These are phyloP conservation scores for Poecilia latipinna DNA, from an alignment of 2,113 vertebrate genomes.

Conservation along the genomic window DNA sequence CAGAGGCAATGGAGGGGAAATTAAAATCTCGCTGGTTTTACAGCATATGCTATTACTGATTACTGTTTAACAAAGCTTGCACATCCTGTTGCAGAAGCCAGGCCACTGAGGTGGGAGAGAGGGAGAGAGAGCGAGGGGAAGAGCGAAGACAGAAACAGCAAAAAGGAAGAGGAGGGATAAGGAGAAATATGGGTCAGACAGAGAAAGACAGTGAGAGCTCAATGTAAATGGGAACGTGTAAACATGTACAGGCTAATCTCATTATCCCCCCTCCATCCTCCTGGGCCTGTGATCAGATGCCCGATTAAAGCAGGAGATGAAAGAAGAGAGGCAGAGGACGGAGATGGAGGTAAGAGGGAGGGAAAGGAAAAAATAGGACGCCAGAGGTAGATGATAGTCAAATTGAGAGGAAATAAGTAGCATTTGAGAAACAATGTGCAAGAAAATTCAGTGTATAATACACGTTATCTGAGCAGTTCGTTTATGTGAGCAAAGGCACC, in stretches of 20 bases:
- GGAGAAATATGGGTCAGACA: slow-evolving; percentile 70
- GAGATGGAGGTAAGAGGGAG: slow-evolving; percentile 24
- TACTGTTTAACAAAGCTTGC: slow-evolving; percentile 25
- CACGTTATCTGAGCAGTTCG: not conserved
- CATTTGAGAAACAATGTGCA: slow-evolving; percentile 10
- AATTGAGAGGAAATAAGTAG: slow-evolving; percentile 6
- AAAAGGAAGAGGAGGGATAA: slow-evolving; percentile 48
- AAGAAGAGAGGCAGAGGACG: slow-evolving; percentile 43
- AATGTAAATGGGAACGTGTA: slow-evolving; percentile 74
- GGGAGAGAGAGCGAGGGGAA: slow-evolving; percentile 14
- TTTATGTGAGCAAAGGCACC: not conserved
- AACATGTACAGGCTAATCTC: slow-evolving; percentile 76
- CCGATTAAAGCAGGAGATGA: slow-evolving; percentile 65
- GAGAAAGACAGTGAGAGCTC: slow-evolving; percentile 57
- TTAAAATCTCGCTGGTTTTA: slow-evolving; percentile 8
- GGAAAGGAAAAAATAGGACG: slow-evolving; percentile 10
- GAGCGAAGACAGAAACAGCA: slow-evolving; percentile 44
- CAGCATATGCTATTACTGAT: slow-evolving; percentile 11
- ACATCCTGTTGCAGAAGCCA: slow-evolving; percentile 18
- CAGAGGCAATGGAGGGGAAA: slow-evolving; percentile 2
- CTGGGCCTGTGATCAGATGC: slow-evolving; percentile 55
- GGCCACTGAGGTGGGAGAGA: slow-evolving; percentile 17
- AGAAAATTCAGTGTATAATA: not conserved
- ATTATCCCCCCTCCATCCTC: slow-evolving; percentile 66
- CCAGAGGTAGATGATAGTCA: slow-evolving; percentile 3